phyloP scores from a whole-genome alignment of 2,113 vertebrate species.

The Leptodactylus fuscus region DNA sequence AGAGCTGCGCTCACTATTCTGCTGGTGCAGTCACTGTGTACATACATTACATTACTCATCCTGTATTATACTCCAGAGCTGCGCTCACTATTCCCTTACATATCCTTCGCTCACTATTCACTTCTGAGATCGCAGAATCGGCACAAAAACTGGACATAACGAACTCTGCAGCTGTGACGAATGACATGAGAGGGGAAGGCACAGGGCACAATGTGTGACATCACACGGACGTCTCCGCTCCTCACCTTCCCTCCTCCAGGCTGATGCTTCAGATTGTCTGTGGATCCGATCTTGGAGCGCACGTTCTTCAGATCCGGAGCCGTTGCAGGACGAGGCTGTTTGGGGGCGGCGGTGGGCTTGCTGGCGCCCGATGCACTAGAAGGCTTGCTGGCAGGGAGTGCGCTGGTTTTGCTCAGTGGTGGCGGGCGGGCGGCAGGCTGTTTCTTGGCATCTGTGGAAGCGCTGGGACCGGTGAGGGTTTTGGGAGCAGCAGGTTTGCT shows the following conservation, averaged over 20 bases:
- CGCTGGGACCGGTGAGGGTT: constrained; percentile 62
- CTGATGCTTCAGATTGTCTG: constrained; percentile 91
- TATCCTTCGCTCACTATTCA: too few species aligned
- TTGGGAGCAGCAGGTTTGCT: constrained; percentile 66
- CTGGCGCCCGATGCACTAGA: constrained; percentile 64
- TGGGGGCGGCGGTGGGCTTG: constrained; percentile 64
- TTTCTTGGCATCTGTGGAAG: constrained; percentile 76
- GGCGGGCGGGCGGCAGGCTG: constrained; percentile 65
- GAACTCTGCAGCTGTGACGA: not conserved
- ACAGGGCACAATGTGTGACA: not conserved
- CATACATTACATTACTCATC: too few species aligned
- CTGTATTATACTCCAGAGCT: not conserved
- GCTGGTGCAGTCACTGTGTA: too few species aligned
- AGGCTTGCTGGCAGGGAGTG: constrained; percentile 69
- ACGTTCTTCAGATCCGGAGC: constrained; percentile 81
- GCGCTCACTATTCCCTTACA: not conserved
- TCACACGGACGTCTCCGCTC: not conserved
- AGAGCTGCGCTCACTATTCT: too few species aligned
- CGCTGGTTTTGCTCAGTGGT: constrained; percentile 37
- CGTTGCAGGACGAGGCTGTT: constrained; percentile 68
- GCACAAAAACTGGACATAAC: not conserved
- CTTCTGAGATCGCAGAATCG: too few species aligned
- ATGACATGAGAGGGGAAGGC: not conserved
- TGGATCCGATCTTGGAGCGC: constrained; percentile 92
- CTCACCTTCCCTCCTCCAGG: constrained; percentile 94